A percentile compares a stretch with the other conserved stretches of the same genome.
Evolutionary conservation across 2,113 vertebrate genomes (phyloP).

Genomic region (Cricetomys ansorgei): DNA sequence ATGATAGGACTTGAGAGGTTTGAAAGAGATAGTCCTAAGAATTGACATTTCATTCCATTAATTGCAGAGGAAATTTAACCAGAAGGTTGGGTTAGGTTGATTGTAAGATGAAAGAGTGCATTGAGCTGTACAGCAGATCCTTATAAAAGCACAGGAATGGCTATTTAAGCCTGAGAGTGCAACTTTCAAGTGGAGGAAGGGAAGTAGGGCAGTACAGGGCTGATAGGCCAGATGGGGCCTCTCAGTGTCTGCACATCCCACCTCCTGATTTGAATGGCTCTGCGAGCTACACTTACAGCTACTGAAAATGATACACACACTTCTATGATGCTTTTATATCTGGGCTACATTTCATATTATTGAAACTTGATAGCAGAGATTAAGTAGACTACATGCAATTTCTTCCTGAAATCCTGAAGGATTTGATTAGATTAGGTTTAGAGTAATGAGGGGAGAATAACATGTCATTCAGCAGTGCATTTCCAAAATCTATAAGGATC

Average conservation of each 20-base stretch:
- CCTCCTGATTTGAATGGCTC: background rate
- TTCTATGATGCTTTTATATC: background rate
- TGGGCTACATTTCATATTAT: background rate
- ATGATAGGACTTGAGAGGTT: background rate
- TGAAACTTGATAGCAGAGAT: background rate
- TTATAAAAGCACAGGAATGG: background rate
- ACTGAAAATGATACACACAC: background rate
- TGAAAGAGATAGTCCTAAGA: background rate
- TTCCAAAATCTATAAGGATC: background rate
- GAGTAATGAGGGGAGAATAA: background rate
- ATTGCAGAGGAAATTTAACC: background rate
- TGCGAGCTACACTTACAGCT: background rate
- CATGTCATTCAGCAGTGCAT: background rate
- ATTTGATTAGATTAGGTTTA: background rate
- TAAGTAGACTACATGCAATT: background rate
- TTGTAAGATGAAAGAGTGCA: background rate
- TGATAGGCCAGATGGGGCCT: background rate
- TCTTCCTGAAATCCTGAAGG: background rate
- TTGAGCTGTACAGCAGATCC: background rate
- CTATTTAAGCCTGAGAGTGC: background rate
- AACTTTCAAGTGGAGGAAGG: background rate
- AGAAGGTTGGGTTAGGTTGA: background rate
- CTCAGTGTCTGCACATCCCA: fast-evolving
- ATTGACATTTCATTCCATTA: background rate
- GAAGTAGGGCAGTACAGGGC: background rate